Evolutionary conservation across 2,113 vertebrate genomes (phyloP).

Genomic region (Aramus guarauna): DNA sequence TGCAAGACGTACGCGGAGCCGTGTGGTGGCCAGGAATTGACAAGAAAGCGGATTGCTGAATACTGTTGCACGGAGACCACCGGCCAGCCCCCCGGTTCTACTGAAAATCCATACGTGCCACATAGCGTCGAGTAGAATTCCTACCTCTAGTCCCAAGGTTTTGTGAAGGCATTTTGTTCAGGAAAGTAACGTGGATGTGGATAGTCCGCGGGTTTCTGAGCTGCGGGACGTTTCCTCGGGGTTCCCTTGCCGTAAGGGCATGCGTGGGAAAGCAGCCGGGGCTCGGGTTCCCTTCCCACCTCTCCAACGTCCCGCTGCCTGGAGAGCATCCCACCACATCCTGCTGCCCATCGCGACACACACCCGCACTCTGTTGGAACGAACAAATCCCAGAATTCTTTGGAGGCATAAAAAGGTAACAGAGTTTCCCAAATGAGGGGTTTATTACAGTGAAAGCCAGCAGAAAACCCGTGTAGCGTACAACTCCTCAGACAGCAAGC

Average conservation of each 20-base stretch:
- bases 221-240: neutral
- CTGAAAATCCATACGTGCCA: neutral
- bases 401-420: neutral
- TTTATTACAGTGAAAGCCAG: neutral
- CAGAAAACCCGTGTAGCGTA: neutral
- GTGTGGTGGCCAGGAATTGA: neutral
- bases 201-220: neutral
- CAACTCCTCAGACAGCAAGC: neutral
- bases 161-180: neutral
- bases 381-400: neutral
- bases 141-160: neutral
- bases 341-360: neutral
- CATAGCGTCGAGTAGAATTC: neutral
- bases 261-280: neutral
- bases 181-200: neutral
- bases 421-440: neutral
- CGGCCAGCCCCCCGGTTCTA: neutral
- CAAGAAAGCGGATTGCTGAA: neutral
- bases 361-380: neutral
- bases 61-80: neutral
- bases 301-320: neutral
- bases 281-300: neutral
- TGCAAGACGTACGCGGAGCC: neutral
- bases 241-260: neutral
- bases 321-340: neutral